These are phyloP conservation scores for Arctopsyche grandis DNA, from an alignment of 1,140 invertebrate genomes.

Conservation along the genomic window DNA sequence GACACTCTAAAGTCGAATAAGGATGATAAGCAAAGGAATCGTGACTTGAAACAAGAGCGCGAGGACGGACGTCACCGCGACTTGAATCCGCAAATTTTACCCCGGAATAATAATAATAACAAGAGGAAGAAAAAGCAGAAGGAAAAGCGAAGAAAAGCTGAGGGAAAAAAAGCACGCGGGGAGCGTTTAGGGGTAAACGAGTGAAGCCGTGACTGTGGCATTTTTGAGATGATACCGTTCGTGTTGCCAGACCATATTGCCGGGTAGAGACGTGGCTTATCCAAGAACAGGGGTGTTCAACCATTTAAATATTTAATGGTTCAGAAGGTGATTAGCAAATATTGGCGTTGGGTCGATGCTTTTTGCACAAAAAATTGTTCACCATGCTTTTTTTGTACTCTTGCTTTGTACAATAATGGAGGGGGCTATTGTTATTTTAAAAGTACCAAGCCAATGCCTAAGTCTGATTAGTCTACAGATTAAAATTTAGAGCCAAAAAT, in stretches of 20 bases:
- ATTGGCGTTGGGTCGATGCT: no score
- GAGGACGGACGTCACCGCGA: background rate
- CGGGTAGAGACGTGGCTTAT: constrained; percentile 13
- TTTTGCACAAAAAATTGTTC: no score
- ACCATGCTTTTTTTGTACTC: no score
- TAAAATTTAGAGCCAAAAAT: no score
- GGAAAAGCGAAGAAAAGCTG: background rate
- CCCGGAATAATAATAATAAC: background rate
- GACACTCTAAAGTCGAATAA: background rate
- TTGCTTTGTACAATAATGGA: no score
- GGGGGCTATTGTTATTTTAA: no score
- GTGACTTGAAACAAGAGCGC: constrained; percentile 14
- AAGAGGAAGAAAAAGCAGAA: background rate
- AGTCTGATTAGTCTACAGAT: no score
- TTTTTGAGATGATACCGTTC: background rate
- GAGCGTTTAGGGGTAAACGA: constrained; percentile 19
- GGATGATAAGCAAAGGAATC: constrained; percentile 12
- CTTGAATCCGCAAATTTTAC: background rate
- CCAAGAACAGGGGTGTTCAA: background rate
- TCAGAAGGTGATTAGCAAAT: no score
- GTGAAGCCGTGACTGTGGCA: constrained; percentile 21
- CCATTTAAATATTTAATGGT: no score
- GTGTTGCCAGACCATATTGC: constrained; percentile 11
- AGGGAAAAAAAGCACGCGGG: background rate
- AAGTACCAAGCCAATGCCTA: no score